Conservation (phyloP, 2,113 vertebrate species). For the Thamnophis sirtalis region DNA sequence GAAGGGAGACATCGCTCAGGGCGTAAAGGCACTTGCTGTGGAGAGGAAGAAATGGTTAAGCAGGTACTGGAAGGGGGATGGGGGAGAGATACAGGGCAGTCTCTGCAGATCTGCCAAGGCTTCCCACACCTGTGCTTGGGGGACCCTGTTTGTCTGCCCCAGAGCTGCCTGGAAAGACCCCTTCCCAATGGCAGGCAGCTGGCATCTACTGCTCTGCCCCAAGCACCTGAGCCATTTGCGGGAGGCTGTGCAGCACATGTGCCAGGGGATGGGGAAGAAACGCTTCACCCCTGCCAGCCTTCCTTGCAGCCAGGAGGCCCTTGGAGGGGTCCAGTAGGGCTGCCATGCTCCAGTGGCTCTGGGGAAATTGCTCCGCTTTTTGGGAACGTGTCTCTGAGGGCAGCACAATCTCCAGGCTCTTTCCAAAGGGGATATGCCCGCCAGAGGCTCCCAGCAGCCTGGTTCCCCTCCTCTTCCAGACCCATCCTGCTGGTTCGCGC, state of each 20-base stretch:
- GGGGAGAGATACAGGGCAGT: not conserved
- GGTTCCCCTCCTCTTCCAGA: constrained; percentile 52
- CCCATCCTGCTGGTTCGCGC: constrained; percentile 86
- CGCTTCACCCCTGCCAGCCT: not conserved
- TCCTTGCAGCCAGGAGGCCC: not conserved
- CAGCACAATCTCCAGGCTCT: not conserved
- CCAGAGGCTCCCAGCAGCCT: not conserved
- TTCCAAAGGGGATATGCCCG: not conserved
- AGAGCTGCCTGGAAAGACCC: not conserved
- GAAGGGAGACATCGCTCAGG: constrained; percentile 62
- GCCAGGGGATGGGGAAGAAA: not conserved
- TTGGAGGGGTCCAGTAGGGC: not conserved
- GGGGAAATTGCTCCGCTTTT: not conserved
- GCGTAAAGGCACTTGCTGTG: constrained; percentile 71
- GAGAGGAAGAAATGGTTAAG: constrained; percentile 83
- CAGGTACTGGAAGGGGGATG: constrained; percentile 68
- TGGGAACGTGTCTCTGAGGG: not conserved
- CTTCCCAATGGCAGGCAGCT: not conserved
- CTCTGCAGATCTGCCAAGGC: not conserved
- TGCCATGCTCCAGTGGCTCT: not conserved
- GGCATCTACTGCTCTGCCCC: not conserved
- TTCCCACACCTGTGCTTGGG: not conserved
- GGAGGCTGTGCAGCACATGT: not conserved
- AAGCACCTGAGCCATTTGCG: not conserved
- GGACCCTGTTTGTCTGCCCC: not conserved